A percentile compares a stretch with the other conserved stretches of the same genome.
Evolutionary conservation across 2,113 vertebrate species (phyloP).

Genomic region (Pseudorasbora parva): DNA sequence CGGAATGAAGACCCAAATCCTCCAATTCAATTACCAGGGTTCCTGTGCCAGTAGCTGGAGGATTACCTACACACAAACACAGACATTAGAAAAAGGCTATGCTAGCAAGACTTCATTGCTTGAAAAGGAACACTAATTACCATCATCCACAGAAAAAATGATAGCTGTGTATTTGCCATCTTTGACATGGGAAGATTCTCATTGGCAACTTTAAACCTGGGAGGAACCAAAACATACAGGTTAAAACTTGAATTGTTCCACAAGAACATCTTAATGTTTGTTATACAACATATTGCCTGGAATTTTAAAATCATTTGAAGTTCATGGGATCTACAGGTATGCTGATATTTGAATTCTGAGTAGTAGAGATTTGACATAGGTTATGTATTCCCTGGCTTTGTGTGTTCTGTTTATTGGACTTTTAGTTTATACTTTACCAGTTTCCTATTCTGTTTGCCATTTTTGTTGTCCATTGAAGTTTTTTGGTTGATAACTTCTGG

Average conservation of each 20-base stretch:
- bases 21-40: constrained; percentile 67
- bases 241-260: too few species aligned
- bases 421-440: too few species aligned
- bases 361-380: not conserved
- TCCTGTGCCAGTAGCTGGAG: constrained; percentile 71
- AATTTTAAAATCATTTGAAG: too few species aligned
- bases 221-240: not conserved
- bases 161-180: constrained; percentile 81
- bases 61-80: constrained; percentile 46
- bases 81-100: not conserved
- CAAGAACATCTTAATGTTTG: too few species aligned
- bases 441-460: too few species aligned
- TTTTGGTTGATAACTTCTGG: too few species aligned
- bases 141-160: constrained; percentile 80
- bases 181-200: constrained; percentile 72
- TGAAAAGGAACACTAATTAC: constrained; percentile 66
- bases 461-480: too few species aligned
- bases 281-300: too few species aligned
- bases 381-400: not conserved
- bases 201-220: constrained; percentile 80
- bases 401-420: too few species aligned
- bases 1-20: constrained; percentile 42
- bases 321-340: too few species aligned
- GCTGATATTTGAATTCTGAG: too few species aligned
- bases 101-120: not conserved